These are phyloP conservation scores for Lucilia sericata DNA, from an alignment of 1,140 invertebrate species.

Conservation along the genomic window DNA sequence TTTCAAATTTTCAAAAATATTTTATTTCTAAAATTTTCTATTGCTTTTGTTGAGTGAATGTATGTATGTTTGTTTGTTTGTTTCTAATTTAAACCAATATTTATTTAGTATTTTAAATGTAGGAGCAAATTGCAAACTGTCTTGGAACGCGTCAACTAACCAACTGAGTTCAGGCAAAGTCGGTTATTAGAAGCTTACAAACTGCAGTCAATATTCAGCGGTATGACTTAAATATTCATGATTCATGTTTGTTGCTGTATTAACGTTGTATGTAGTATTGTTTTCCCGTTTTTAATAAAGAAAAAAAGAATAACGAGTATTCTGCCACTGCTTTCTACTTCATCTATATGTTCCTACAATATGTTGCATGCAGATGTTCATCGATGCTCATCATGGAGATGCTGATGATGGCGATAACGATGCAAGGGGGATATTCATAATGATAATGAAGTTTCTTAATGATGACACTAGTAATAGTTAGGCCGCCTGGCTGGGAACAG, in stretches of 20 bases:
- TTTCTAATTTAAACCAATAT: conserved; percentile 4
- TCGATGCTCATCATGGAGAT: conserved; percentile 1
- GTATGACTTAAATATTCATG: conserved; percentile 19
- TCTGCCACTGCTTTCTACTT: neutral
- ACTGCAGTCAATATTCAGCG: conserved; percentile 41
- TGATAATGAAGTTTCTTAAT: neutral
- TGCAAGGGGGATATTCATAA: neutral
- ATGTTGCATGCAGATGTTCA: neutral
- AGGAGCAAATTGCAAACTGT: conserved; percentile 58
- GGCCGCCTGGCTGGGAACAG: neutral
- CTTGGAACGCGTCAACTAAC: conserved; percentile 65
- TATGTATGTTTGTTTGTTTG: neutral
- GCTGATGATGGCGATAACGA: neutral
- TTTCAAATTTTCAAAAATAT: no score
- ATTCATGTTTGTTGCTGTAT: conserved; percentile 36
- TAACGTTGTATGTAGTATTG: conserved; percentile 31
- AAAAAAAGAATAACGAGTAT: neutral
- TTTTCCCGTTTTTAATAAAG: no score
- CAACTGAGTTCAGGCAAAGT: conserved; percentile 56
- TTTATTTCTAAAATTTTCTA: no score
- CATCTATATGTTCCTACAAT: neutral
- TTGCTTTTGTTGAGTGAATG: neutral
- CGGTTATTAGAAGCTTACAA: conserved; percentile 34
- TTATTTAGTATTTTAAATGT: conserved; percentile 2
- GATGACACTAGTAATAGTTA: neutral